phyloP scores from a whole-genome alignment of 2,888 invertebrate species.

The Siphonodentalium dalli region DNA sequence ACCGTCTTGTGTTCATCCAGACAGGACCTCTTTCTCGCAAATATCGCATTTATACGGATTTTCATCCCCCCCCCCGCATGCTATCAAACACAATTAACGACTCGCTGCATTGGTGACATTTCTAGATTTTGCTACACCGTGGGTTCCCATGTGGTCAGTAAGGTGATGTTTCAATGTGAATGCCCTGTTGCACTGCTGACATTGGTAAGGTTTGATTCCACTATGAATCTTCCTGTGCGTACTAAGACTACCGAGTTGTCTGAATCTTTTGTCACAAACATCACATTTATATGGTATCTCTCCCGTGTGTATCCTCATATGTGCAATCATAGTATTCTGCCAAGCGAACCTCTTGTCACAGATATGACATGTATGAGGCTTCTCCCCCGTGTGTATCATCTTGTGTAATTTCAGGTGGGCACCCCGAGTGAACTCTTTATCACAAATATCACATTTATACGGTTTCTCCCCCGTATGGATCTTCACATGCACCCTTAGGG shows the following conservation, averaged over 20 bases:
- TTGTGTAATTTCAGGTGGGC: not conserved
- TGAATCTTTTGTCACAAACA: conserved; percentile 1
- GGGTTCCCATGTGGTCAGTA: no score
- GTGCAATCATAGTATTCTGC: conserved; percentile 4
- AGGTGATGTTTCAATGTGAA: not conserved
- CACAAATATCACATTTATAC: conserved; percentile 3
- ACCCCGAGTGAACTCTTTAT: not conserved
- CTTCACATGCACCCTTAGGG: conserved; percentile 9
- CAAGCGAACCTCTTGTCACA: conserved; percentile 8
- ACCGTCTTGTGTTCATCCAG: no score
- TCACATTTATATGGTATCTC: conserved; percentile 8
- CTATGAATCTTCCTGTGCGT: not conserved
- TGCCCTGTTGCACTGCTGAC: not conserved
- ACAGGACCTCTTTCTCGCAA: no score
- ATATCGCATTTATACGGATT: conserved; percentile 4
- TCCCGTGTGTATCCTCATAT: not conserved
- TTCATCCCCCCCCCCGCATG: no score
- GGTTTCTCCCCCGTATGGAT: conserved; percentile 13
- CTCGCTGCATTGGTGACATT: no score
- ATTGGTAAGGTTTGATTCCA: not conserved
- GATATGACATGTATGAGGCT: conserved; percentile 5
- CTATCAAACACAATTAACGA: no score
- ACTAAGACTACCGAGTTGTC: not conserved
- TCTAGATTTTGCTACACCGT: no score
- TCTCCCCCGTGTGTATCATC: conserved; percentile 7